phyloP scores from a whole-genome alignment of 2,113 vertebrate genomes.

The Leptosomus discolor region DNA sequence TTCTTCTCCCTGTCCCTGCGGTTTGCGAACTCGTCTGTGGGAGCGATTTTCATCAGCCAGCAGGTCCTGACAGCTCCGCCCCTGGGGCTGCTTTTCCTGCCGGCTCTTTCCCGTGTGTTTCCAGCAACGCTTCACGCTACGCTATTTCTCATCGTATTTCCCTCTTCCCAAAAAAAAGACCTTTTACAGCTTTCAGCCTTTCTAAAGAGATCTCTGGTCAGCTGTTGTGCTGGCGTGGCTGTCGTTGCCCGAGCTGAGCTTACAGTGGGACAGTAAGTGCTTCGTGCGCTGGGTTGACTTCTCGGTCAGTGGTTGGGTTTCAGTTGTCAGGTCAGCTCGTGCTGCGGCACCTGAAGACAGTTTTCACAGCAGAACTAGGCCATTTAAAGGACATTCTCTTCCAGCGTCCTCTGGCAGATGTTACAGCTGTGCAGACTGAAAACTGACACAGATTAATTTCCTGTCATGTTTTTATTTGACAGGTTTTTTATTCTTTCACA shows the following conservation, averaged over 20 bases:
- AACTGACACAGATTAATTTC: too few species aligned
- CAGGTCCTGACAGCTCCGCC: neutral
- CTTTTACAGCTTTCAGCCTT: accelerated
- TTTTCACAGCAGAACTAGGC: neutral
- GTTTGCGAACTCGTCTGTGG: accelerated
- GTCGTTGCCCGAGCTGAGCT: neutral
- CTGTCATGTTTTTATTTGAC: neutral
- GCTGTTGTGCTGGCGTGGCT: neutral
- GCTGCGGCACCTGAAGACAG: accelerated
- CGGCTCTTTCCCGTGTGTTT: neutral
- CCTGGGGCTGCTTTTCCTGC: neutral
- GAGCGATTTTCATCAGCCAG: neutral
- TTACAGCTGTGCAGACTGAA: neutral
- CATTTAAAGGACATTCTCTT: neutral
- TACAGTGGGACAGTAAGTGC: accelerated
- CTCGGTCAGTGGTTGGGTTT: neutral
- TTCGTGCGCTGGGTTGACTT: accelerated
- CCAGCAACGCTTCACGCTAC: neutral
- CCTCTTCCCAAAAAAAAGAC: too few species aligned
- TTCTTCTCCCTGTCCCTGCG: too few species aligned
- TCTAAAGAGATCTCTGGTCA: neutral
- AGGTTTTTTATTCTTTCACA: neutral
- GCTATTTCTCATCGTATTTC: accelerated
- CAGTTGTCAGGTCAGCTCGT: neutral
- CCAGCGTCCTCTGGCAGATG: neutral